These are phyloP conservation scores for Tyrannus savana DNA, from an alignment of 2,113 vertebrate species.

Conservation along the genomic window DNA sequence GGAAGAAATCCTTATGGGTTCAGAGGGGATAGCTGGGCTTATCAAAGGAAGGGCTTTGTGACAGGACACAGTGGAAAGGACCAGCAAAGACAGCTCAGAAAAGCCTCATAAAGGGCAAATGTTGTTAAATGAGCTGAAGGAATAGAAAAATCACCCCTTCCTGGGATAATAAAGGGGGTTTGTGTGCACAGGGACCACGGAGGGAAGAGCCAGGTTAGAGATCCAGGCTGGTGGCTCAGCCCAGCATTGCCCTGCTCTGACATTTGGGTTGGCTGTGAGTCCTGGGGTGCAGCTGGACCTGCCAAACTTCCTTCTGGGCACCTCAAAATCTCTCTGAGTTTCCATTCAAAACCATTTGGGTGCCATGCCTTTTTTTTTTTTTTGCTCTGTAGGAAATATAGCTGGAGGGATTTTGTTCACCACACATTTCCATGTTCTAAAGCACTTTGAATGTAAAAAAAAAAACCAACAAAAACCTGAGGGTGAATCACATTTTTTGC, in stretches of 20 bases:
- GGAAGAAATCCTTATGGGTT: background rate
- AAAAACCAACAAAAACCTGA: background rate
- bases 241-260: background rate
- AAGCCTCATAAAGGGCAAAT: background rate
- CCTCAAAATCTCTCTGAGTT: background rate
- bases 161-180: background rate
- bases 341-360: background rate
- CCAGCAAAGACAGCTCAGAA: background rate
- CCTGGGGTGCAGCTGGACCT: background rate
- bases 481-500: slow-evolving; percentile 45
- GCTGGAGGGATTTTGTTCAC: background rate
- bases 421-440: background rate
- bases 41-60: background rate
- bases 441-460: background rate
- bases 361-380: background rate
- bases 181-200: rapidly evolving
- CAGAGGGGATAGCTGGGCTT: background rate
- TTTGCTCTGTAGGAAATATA: background rate
- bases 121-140: background rate
- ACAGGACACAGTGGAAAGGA: background rate
- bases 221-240: background rate
- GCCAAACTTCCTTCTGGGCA: background rate
- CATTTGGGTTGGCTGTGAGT: background rate
- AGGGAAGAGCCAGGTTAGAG: background rate
- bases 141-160: background rate